Evolutionary conservation across 2,888 invertebrate genomes (phyloP), one percentile per base, ranked within the genome.

Genomic region (Stenoptilia bipunctidactyla): DNA sequence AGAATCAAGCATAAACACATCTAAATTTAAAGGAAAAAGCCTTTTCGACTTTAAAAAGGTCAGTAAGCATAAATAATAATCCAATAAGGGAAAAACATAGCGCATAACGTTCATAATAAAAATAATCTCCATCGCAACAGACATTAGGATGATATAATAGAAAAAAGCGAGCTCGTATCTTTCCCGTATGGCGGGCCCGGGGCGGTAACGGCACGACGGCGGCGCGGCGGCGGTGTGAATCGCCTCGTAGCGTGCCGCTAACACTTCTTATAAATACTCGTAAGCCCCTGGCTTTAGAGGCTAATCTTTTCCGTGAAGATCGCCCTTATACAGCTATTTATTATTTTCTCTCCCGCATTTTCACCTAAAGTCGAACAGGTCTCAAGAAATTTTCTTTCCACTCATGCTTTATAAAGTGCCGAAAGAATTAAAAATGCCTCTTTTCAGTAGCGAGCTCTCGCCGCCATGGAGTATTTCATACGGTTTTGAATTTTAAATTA

Each of bases 301-400:
- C 80, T 83, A 83, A 83, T 82, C 82, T 77, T 79, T 75, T 66
- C 73, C 79, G 76, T 75, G 74, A 69, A 82, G 74, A 77, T 79
- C 75, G 71, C 73, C 68, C 76, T 82, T 79, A 79, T 71, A 70
- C 75, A 64, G 70, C 75, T 72, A 79, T 83, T 82, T 80, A 77
- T 82, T 77, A 79, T 77, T 79, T 74, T 61, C 57, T 61, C 63
- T 58, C 66, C 59, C 60, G 4, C 8, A 69, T 70, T 77, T 74
- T 76, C 10, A 30, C 30, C 4, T 3, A 4, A 8, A 12, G 10
- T 8, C 6, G 4, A 4, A 10, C 30, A 30, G 9, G 12, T 9
- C n/a, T 30, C n/a, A 30, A 30, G 30, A 30, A 30, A 30, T 30
- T 30, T n/a, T 3, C 20, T 30, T n/a, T n/a, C 52, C 48, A 58